These are phyloP conservation scores for Netelia fuscicornis DNA, from an alignment of 2,888 invertebrate species.

Conservation along the genomic window DNA sequence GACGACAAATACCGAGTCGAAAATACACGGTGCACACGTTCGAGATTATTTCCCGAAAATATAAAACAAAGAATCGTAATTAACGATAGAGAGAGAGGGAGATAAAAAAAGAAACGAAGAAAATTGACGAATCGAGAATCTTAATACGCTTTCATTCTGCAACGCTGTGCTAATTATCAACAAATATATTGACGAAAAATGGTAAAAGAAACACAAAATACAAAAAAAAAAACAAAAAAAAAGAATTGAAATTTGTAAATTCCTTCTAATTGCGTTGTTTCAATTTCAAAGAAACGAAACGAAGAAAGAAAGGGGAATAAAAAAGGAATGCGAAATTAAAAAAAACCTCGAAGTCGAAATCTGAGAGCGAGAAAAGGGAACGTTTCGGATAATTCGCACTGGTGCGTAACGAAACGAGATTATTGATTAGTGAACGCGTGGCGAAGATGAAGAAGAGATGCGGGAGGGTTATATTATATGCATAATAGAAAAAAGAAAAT, in stretches of 20 bases:
- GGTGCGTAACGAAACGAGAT: slow-evolving; percentile 76
- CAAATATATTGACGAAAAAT: slow-evolving; percentile 69
- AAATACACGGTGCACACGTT: slow-evolving; percentile 67
- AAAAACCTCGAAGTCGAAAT: slow-evolving; percentile 1
- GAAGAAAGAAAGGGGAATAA: slow-evolving; percentile 32
- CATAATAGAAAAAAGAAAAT: slow-evolving; percentile 65
- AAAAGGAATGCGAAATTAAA: slow-evolving; percentile 27
- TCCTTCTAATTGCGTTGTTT: slow-evolving; percentile 69
- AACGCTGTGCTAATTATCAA: slow-evolving; percentile 80
- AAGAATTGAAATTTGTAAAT: slow-evolving; percentile 60
- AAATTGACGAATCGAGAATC: slow-evolving; percentile 68
- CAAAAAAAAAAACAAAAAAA: slow-evolving; percentile 45
- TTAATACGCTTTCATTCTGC: slow-evolving; percentile 79
- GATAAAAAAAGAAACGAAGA: no score
- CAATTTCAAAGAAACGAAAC: slow-evolving; percentile 54
- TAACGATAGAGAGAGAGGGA: no score
- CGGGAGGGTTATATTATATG: slow-evolving; percentile 67
- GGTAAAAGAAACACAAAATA: slow-evolving; percentile 10
- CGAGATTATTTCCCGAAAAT: slow-evolving; percentile 71
- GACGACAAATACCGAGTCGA: slow-evolving; percentile 53
- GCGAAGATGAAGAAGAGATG: neutral
- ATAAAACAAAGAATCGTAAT: slow-evolving; percentile 4
- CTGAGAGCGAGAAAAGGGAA: slow-evolving; percentile 44
- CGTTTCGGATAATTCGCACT: slow-evolving; percentile 76
- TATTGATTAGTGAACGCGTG: slow-evolving; percentile 66